Conservation (phyloP, 2,888 invertebrate genomes). For the Paralinhomoeus sp. region DNA sequence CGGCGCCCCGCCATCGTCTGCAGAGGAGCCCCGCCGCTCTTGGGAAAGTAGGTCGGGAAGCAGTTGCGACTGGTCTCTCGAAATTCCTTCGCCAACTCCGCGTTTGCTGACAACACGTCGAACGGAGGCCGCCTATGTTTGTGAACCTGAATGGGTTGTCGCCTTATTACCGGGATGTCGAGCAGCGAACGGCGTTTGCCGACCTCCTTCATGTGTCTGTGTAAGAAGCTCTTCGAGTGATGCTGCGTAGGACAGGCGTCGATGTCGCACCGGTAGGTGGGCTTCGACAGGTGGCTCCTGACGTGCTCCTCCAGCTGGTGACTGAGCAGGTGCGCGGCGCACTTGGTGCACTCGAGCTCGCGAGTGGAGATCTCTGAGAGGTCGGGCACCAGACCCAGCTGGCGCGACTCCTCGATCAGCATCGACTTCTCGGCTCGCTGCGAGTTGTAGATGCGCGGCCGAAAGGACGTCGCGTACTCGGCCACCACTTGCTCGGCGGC, state of each 20-base stretch:
- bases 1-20: no score
- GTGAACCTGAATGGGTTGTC: constrained; percentile 1
- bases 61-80: neutral
- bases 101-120: neutral
- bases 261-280: constrained; percentile 4
- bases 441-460: constrained; percentile 8
- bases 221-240: constrained; percentile 6
- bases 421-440: constrained; percentile 7
- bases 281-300: constrained; percentile 5
- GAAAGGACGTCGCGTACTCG: constrained; percentile 3
- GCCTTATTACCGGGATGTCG: no score
- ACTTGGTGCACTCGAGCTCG: constrained; percentile 6
- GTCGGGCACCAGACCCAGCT: constrained; percentile 7
- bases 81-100: neutral
- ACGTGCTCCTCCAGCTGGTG: constrained; percentile 7
- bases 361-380: constrained; percentile 5
- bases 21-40: no score
- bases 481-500: neutral
- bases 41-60: constrained; percentile 1
- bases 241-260: constrained; percentile 5
- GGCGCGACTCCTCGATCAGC: constrained; percentile 8
- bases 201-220: constrained; percentile 7
- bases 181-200: no score
- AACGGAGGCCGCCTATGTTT: constrained; percentile 4
- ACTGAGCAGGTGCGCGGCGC: constrained; percentile 5